These are phyloP conservation scores for Dusona sp. DNA, from an alignment of 2,888 invertebrate genomes.

Conservation along the genomic window DNA sequence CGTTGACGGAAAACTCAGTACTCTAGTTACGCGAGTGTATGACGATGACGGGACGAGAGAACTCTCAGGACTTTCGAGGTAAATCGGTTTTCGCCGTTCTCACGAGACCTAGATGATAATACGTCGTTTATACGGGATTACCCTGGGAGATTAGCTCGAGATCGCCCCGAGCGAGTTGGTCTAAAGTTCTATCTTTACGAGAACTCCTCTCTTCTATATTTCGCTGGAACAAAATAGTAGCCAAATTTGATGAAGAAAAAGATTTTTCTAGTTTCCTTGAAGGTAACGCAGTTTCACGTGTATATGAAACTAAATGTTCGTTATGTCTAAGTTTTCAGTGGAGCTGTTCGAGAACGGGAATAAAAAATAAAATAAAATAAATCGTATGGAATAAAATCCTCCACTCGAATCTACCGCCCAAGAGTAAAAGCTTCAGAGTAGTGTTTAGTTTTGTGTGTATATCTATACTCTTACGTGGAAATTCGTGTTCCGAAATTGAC, in stretches of 20 bases:
- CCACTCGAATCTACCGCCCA: conserved; percentile 3
- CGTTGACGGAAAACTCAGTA: conserved; percentile 60
- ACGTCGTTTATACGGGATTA: conserved; percentile 66
- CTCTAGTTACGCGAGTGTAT: conserved; percentile 23
- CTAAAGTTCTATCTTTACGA: conserved; percentile 61
- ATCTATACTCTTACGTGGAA: conserved; percentile 10
- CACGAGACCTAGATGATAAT: conserved; percentile 60
- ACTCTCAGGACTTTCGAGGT: conserved; percentile 43
- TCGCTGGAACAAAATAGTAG: conserved; percentile 18
- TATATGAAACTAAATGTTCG: conserved; percentile 9
- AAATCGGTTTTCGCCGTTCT: conserved; percentile 64
- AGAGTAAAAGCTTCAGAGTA: conserved; percentile 2
- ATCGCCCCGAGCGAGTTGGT: conserved; percentile 15
- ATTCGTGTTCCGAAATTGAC: conserved; percentile 72
- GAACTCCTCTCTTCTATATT: conserved; percentile 14
- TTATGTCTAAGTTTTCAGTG: conserved; percentile 41
- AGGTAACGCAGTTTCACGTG: conserved; percentile 32
- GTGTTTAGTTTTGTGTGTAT: conserved; percentile 6
- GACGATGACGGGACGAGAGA: conserved; percentile 34
- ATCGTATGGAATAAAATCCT: conserved; percentile 47
- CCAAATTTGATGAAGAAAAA: conserved; percentile 42
- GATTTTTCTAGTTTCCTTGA: conserved; percentile 12
- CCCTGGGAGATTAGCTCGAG: conserved; percentile 56
- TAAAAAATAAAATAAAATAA: conserved; percentile 42
- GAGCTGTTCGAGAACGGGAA: background rate